Percentiles rank a stretch among this genome's conserved stretches.
These are phyloP conservation scores for Machimus rusticus DNA, from an alignment of 2,888 invertebrate genomes.

Conservation along the genomic window DNA sequence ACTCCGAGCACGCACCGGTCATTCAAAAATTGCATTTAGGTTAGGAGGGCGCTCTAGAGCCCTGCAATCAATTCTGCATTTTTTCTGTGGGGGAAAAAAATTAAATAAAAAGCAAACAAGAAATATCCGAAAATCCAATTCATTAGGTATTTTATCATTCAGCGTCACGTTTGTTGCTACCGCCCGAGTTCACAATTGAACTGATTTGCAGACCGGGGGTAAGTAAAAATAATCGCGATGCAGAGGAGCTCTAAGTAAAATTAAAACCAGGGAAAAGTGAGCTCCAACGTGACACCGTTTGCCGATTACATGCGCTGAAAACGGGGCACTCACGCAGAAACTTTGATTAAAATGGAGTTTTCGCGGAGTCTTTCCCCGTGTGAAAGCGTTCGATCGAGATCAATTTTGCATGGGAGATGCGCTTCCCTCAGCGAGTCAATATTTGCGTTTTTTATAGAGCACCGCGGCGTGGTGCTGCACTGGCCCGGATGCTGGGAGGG, in stretches of 20 bases:
- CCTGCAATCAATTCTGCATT: not conserved
- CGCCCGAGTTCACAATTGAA: not conserved
- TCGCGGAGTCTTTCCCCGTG: not conserved
- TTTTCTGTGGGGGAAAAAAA: not conserved
- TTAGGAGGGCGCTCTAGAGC: not conserved
- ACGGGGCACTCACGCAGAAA: not conserved
- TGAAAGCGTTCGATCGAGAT: not conserved
- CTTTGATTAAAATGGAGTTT: not conserved
- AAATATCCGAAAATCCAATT: not conserved
- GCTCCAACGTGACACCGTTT: not conserved
- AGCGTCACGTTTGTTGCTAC: not conserved
- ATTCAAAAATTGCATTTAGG: not conserved
- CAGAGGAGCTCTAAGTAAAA: not conserved
- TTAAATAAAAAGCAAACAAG: not conserved
- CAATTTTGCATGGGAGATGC: not conserved
- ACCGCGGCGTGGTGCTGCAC: not conserved
- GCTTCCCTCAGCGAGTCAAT: not conserved
- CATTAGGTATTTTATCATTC: not conserved
- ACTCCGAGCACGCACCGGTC: not conserved
- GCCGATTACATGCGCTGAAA: not conserved
- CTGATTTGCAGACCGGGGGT: not conserved
- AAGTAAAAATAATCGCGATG: not conserved
- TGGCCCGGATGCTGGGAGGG: not conserved
- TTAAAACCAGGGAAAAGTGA: not conserved
- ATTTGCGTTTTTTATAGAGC: constrained; percentile 2